Evolutionary conservation across 2,888 invertebrate genomes (phyloP), one percentile per base, ranked within the genome.

Genomic region (Rhingia rostrata): DNA sequence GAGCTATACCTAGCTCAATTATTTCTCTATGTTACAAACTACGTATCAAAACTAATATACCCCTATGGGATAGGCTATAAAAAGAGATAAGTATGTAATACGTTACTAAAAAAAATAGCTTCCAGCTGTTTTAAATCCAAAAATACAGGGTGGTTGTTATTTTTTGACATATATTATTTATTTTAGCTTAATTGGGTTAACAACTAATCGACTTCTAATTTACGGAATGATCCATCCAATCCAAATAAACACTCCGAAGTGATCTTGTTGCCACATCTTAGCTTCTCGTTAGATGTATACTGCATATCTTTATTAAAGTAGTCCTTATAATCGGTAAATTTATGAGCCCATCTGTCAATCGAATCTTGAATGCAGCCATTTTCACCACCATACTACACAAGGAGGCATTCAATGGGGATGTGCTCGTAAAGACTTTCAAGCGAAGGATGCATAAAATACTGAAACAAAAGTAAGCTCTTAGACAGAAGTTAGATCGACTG

Each of bases 311-410:
- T 88, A 9, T 86, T 82, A n/a, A 89, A 87, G 56, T 87, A 89
- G 2, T 87, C 82, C 32, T 79, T 87, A 47, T 87, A 88, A 35
- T 58, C 70, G 5, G 87, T 14, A 51, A 90, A 12, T 12, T 70
- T 58, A 74, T 83, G 72, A 35, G 88, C 89, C 83, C 88, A 87
- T 10, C 87, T 51, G 10, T 70, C 81, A 37, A 87, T 64, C 4
- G 87, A 86, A 4, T 89, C 89, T 6, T 86, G 43, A 7, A 93
- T 91, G 0, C 93, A 93, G 35, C 92, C 94, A 74, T 88, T 89
- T 12, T 91, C 91, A 5, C 95, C 95, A 12, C 95, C 95, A 86
- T 94, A 95, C 87, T 95, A 95, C 14, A 90, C 91, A 0, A 95
- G 95, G 54, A 95, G 89, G 64, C 93, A 91, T 12, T 93, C 92